Percentiles rank a stretch among this genome's conserved stretches.
Conservation (phyloP, 1,140 invertebrate species). For the Lasaia peninsularis region DNA sequence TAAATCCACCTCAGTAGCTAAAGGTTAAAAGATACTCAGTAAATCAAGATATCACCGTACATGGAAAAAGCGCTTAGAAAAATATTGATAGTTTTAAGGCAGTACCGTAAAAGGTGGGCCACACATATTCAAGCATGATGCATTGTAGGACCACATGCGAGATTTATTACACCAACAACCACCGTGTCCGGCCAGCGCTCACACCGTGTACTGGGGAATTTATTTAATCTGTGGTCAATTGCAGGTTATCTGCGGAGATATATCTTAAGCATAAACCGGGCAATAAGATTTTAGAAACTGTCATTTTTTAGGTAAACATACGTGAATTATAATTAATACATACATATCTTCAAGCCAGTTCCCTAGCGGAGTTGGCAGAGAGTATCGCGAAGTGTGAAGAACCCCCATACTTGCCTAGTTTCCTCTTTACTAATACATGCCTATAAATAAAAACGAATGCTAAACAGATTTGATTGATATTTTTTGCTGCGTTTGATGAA, state of each 20-base stretch:
- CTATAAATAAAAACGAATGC: too few relatives aligned
- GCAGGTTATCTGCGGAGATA: constrained; percentile 13
- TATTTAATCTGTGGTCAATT: constrained; percentile 47
- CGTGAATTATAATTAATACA: too few relatives aligned
- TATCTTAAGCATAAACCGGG: constrained; percentile 13
- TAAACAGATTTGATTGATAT: too few relatives aligned
- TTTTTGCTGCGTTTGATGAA: too few relatives aligned
- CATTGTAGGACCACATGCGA: constrained; percentile 31
- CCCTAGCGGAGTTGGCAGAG: too few relatives aligned
- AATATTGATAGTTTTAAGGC: constrained; percentile 10
- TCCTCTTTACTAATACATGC: too few relatives aligned
- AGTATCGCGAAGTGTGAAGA: too few relatives aligned
- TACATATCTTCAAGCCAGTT: too few relatives aligned
- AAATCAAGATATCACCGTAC: constrained; percentile 7
- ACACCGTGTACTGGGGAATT: constrained; percentile 33
- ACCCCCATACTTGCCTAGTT: too few relatives aligned
- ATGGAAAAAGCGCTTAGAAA: constrained; percentile 15
- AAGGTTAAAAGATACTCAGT: background rate
- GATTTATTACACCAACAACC: constrained; percentile 36
- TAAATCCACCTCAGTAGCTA: too few relatives aligned
- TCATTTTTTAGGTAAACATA: too few relatives aligned
- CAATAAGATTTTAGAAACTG: background rate
- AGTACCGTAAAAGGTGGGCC: constrained; percentile 19
- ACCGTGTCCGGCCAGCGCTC: constrained; percentile 31
- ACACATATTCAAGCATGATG: constrained; percentile 35